Evolutionary conservation across 2,797 vertebrate genomes (phyloP).

Genomic region (Sebastes cheni): DNA sequence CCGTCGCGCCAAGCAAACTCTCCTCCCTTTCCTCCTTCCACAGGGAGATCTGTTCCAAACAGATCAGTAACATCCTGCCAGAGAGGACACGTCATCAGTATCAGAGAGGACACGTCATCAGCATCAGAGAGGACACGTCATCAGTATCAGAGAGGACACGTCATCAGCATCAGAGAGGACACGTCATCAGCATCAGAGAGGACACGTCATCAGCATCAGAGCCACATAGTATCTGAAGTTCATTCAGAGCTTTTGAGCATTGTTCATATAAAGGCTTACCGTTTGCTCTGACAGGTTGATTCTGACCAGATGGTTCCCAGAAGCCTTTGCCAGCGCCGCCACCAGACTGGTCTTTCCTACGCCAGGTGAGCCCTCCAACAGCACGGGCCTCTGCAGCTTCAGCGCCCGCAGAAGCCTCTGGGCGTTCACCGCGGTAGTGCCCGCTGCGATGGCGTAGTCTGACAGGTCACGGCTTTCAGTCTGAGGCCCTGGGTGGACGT

Average conservation of each 20-base stretch:
- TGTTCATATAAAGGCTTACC: constrained; percentile 70
- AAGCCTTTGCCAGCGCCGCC: constrained; percentile 92
- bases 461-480: constrained; percentile 77
- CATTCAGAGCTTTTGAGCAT: neutral
- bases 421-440: constrained; percentile 93
- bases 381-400: constrained; percentile 91
- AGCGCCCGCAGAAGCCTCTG: constrained; percentile 91
- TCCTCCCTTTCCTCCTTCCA: constrained; percentile 96
- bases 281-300: constrained; percentile 99
- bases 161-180: too few relatives aligned
- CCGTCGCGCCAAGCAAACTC: constrained; percentile 98
- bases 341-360: constrained; percentile 98
- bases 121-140: too few relatives aligned
- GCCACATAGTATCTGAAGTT: too few relatives aligned
- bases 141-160: too few relatives aligned
- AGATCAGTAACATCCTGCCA: constrained; percentile 94
- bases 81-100: too few relatives aligned
- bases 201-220: neutral
- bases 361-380: constrained; percentile 96
- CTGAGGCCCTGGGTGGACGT: constrained; percentile 78
- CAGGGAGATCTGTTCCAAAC: constrained; percentile 97
- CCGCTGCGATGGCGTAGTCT: constrained; percentile 91
- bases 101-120: too few relatives aligned
- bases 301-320: constrained; percentile 92
- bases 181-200: too few relatives aligned